Percentiles rank a stretch among this genome's conserved stretches.
Conservation (phyloP, 2,888 invertebrate species). For the Xestia rhomboidea region DNA sequence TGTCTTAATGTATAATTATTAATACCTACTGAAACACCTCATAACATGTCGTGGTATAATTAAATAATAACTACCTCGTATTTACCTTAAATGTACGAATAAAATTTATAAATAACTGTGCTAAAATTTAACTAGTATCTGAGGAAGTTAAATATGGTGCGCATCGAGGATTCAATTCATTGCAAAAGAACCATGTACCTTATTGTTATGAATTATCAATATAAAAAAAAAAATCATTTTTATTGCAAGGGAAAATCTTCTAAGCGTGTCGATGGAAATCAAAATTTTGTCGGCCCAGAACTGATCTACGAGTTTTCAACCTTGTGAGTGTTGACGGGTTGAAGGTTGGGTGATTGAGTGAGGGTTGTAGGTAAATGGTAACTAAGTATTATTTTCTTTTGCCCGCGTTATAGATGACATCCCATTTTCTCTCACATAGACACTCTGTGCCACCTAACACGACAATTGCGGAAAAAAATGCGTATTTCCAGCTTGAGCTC, state of each 20-base stretch:
- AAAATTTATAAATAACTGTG: neutral
- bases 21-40: neutral
- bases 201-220: neutral
- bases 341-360: no score
- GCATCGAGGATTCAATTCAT: neutral
- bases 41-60: neutral
- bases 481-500: conserved; percentile 1
- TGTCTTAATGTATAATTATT: neutral
- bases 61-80: neutral
- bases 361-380: neutral
- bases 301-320: neutral
- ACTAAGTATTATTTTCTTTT: neutral
- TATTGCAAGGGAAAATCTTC: no score
- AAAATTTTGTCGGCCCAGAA: no score
- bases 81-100: neutral
- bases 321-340: neutral
- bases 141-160: neutral
- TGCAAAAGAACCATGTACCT: neutral
- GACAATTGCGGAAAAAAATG: neutral
- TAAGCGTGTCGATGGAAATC: no score
- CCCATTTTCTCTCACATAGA: neutral
- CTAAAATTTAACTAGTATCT: neutral
- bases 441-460: neutral
- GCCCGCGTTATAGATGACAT: neutral
- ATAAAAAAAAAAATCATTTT: no score